Evolutionary conservation across 2,113 vertebrate species (phyloP), one percentile per base, ranked within the genome.

Genomic region (Abramis brama): DNA sequence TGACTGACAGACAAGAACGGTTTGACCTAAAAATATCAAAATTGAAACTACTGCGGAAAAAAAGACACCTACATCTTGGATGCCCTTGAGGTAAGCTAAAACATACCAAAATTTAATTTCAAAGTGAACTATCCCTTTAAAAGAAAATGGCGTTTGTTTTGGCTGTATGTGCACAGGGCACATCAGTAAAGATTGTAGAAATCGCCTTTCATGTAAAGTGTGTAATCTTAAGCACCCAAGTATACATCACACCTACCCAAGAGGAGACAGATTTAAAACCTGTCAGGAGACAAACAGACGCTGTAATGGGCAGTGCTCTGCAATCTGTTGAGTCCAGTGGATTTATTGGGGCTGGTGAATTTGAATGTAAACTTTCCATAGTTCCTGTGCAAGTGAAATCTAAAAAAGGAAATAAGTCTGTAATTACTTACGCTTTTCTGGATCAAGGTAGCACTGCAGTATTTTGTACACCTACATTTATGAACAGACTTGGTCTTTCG

Each of bases 331-430:
- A 52, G 50, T 74, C 71, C 23, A 74, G 71, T 74, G 71, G 71
- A 47, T 74, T 3, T 74, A 74, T 47, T 45, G 39, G 39, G 71
- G 71, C 39, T 74, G 71, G 71, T 47, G 71, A 25, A 25, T 13
- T 3, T 13, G 11, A 74, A 74, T 74, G 11, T 47, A 74, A n/a
- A 74, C 23, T 68, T 68, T 68, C 27, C 13, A 33, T 68, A 0
- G 27, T 68, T 68, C 27, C 27, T 33, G 15, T 68, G 1, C 27
- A 68, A 68, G 27, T 68, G 27, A 68, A 68, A 68, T 68, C 27
- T 33, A 68, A 68, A 68, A 68, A 68, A 68, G 64, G 64, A 68
- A 68, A 68, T 19, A 19, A 68, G 30, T 33, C 64, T 33, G 64
- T 19, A 2, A 8, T 68, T 68, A 68, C 6, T 68, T 13, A 11